phyloP scores from a whole-genome alignment of 2,888 invertebrate genomes.

The Aquatica leii region DNA sequence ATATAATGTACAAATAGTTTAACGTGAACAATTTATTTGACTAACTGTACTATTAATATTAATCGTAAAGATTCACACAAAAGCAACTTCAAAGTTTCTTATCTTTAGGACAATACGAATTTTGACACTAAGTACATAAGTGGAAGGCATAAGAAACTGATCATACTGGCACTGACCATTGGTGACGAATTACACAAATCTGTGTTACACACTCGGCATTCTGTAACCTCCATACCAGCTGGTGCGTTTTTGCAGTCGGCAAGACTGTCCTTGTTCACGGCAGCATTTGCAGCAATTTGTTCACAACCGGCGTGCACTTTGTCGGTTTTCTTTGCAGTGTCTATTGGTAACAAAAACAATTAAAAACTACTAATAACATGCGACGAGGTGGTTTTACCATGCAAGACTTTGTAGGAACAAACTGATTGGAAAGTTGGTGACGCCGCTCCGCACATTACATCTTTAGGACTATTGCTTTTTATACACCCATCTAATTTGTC shows the following conservation, averaged over 20 bases:
- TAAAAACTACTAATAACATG: background rate
- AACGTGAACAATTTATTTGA: slow-evolving; percentile 6
- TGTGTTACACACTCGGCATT: slow-evolving; percentile 17
- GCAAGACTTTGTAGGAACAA: slow-evolving; percentile 2
- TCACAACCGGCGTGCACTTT: slow-evolving; percentile 7
- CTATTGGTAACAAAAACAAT: too few relatives aligned
- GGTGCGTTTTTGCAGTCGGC: background rate
- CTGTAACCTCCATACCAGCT: background rate
- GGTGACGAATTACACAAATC: slow-evolving; percentile 24
- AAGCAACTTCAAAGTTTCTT: background rate
- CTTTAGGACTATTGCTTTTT: slow-evolving; percentile 11
- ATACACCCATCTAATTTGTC: slow-evolving; percentile 19
- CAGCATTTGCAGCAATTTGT: background rate
- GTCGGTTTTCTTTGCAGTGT: slow-evolving; percentile 12
- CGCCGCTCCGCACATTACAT: slow-evolving; percentile 3
- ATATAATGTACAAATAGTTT: slow-evolving; percentile 8
- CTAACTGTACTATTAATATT: slow-evolving; percentile 6
- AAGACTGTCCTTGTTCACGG: background rate
- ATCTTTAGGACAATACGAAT: slow-evolving; percentile 17
- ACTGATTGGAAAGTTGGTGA: background rate
- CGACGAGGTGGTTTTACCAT: slow-evolving; percentile 14
- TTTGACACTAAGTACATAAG: slow-evolving; percentile 19
- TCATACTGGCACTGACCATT: slow-evolving; percentile 5
- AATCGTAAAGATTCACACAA: slow-evolving; percentile 1
- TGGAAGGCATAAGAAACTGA: slow-evolving; percentile 21